These are phyloP conservation scores for Dexiosoma caninum DNA, from an alignment of 2,888 invertebrate genomes.

Conservation along the genomic window DNA sequence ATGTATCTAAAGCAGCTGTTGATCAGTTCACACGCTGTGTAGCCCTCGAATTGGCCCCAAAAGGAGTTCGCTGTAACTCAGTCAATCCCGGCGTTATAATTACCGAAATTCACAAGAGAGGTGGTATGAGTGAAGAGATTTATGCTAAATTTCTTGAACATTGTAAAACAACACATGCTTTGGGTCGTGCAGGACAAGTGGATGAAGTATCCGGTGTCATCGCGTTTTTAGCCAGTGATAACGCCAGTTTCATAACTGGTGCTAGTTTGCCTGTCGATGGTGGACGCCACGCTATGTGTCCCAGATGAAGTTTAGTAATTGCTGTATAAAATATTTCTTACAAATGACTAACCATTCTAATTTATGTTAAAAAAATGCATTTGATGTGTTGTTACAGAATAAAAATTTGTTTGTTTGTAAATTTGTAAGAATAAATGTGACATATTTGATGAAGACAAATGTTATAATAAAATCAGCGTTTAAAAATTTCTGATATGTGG, in stretches of 20 bases:
- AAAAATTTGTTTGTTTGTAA: too few species aligned
- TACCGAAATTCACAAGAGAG: slow-evolving; percentile 91
- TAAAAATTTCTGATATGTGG: too few species aligned
- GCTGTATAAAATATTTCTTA: too few species aligned
- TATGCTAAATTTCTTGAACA: slow-evolving; percentile 91
- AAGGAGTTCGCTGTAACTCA: slow-evolving; percentile 92
- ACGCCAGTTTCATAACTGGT: slow-evolving; percentile 94
- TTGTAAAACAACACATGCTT: slow-evolving; percentile 91
- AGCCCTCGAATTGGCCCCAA: slow-evolving; percentile 90
- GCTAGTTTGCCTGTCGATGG: slow-evolving; percentile 94
- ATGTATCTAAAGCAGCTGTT: slow-evolving; percentile 94
- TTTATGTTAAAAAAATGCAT: neutral
- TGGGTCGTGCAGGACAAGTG: slow-evolving; percentile 90
- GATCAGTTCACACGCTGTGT: slow-evolving; percentile 96
- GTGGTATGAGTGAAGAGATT: slow-evolving; percentile 89
- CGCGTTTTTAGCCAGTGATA: slow-evolving; percentile 92
- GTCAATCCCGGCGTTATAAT: slow-evolving; percentile 94
- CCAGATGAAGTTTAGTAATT: slow-evolving; percentile 81
- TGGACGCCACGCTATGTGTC: slow-evolving; percentile 95
- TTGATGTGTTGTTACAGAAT: too few species aligned
- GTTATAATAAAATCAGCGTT: too few species aligned
- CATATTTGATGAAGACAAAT: too few species aligned
- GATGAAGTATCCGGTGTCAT: slow-evolving; percentile 94
- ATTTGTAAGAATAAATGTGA: too few species aligned
- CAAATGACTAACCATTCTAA: too few species aligned